These are phyloP conservation scores for Tipula lateralis DNA, from an alignment of 2,888 invertebrate genomes.

Conservation along the genomic window DNA sequence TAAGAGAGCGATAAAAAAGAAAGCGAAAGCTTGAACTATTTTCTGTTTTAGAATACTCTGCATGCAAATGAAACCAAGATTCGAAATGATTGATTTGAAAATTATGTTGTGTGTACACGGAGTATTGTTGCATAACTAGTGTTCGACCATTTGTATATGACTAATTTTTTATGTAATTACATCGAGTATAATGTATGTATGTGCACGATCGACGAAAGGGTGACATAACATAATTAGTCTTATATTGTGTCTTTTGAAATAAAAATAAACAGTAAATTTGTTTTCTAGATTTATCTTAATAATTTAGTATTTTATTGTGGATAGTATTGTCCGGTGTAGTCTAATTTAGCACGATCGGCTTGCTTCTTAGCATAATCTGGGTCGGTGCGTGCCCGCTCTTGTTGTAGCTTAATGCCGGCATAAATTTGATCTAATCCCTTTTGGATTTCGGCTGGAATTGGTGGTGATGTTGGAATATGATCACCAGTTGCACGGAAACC, in stretches of 20 bases:
- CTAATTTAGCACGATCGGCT: constrained; percentile 49
- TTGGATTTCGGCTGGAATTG: constrained; percentile 78
- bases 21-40: neutral
- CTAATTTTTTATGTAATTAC: neutral
- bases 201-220: neutral
- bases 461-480: constrained; percentile 79
- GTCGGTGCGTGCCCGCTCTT: constrained; percentile 50
- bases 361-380: constrained; percentile 48
- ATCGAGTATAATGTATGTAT: neutral
- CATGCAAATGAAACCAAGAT: neutral
- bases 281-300: neutral
- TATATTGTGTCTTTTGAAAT: constrained; percentile 40
- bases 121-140: neutral
- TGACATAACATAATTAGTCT: constrained; percentile 3
- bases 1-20: neutral
- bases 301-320: constrained; percentile 35
- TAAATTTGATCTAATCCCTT: constrained; percentile 82
- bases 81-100: neutral
- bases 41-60: neutral
- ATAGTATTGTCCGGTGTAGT: constrained; percentile 61
- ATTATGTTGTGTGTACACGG: neutral
- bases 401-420: constrained; percentile 66
- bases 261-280: neutral
- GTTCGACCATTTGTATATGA: neutral
- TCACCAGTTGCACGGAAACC: constrained; percentile 77